These are phyloP conservation scores for Melopsittacus undulatus DNA, from an alignment of 2,797 vertebrate genomes.

Conservation along the genomic window DNA sequence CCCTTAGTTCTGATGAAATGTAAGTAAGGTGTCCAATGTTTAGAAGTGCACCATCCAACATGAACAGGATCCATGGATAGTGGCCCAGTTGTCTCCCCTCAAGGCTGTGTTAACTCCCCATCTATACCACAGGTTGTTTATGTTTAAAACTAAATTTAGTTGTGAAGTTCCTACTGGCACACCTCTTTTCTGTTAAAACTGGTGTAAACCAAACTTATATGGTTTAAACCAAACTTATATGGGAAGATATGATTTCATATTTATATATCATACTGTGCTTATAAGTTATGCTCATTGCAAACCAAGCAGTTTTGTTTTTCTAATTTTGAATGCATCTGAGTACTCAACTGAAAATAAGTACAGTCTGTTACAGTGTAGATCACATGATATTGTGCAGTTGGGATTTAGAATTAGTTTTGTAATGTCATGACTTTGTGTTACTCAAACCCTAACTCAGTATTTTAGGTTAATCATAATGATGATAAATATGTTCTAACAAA, in stretches of 20 bases:
- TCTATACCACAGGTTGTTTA: neutral
- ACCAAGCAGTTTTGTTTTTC: neutral
- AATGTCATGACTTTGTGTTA: neutral
- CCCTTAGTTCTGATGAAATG: neutral
- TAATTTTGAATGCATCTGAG: neutral
- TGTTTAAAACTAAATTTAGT: neutral
- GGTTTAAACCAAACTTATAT: neutral
- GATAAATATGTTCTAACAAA: neutral
- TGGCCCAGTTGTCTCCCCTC: neutral
- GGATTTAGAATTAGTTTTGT: neutral
- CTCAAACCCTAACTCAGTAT: neutral
- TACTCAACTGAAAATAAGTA: neutral
- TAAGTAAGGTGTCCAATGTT: neutral
- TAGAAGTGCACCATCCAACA: neutral
- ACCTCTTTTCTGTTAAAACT: neutral
- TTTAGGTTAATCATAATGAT: neutral
- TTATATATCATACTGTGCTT: neutral
- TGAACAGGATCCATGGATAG: neutral
- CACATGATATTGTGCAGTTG: neutral
- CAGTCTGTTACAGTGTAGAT: neutral
- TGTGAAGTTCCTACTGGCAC: neutral
- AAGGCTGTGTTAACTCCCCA: neutral
- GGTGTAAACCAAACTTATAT: neutral
- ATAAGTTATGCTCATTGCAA: neutral
- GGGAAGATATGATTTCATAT: neutral